Conservation (phyloP, 2,113 vertebrate genomes). For the Dolichotis patagonum region DNA sequence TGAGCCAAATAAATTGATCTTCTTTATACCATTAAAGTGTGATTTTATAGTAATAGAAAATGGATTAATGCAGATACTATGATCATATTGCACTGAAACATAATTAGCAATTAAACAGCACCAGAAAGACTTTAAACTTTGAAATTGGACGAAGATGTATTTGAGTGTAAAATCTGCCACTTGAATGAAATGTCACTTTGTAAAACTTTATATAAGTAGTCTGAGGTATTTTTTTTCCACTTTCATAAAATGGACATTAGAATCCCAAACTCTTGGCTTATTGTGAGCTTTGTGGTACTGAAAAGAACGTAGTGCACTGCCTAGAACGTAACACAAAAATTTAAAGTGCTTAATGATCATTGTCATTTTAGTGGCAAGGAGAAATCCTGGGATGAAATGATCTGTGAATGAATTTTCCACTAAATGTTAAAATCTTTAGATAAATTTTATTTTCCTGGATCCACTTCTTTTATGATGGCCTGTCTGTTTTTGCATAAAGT, state of each 20-base stretch:
- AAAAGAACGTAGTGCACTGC: neutral
- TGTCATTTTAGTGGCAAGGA: neutral
- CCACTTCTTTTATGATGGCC: neutral
- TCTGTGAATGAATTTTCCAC: neutral
- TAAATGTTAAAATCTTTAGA: slow-evolving; percentile 5
- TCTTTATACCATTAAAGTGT: neutral
- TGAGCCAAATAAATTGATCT: too few relatives aligned
- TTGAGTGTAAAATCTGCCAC: neutral
- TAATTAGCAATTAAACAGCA: neutral
- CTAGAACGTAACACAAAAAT: neutral
- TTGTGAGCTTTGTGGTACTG: neutral
- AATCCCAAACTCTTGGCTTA: neutral
- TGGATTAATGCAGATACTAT: neutral
- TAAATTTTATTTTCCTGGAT: slow-evolving; percentile 17
- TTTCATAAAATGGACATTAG: neutral
- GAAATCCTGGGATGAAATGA: neutral
- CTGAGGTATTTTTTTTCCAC: neutral
- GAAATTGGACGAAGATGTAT: neutral
- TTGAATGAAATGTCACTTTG: neutral
- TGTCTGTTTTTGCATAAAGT: neutral
- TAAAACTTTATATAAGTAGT: neutral
- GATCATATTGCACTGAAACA: neutral
- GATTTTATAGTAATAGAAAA: neutral
- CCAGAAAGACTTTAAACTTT: slow-evolving; percentile 18
- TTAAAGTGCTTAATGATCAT: neutral